A percentile compares a stretch with the other conserved stretches of the same genome.
These are phyloP conservation scores for Chloroceryle inda DNA, from an alignment of 2,797 vertebrate genomes.

Conservation along the genomic window DNA sequence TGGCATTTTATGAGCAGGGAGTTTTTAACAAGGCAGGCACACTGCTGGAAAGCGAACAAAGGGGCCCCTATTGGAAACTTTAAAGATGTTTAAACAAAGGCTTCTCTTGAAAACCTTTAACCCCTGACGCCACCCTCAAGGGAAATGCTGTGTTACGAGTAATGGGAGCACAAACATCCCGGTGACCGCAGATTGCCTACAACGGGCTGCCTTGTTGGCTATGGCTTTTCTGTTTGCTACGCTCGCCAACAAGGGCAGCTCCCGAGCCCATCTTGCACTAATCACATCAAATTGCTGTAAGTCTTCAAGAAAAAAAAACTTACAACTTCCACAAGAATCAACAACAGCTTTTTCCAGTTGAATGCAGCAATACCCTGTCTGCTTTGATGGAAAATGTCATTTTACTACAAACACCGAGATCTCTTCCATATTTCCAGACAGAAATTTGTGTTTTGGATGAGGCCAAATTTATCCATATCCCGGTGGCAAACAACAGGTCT, in stretches of 20 bases:
- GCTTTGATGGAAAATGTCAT: neutral
- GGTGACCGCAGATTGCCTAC: neutral
- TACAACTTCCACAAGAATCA: slow-evolving; percentile 18
- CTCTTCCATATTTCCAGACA: neutral
- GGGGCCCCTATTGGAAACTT: slow-evolving; percentile 63
- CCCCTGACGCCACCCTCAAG: slow-evolving; percentile 61
- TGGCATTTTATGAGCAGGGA: slow-evolving; percentile 56
- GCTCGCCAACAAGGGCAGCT: neutral
- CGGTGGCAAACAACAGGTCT: neutral
- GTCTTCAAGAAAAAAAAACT: neutral
- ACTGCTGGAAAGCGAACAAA: slow-evolving; percentile 37
- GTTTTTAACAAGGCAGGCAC: slow-evolving; percentile 53
- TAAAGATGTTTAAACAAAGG: slow-evolving; percentile 63
- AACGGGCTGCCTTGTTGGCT: slow-evolving; percentile 23
- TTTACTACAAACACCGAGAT: neutral
- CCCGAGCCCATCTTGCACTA: neutral
- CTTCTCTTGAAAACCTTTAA: slow-evolving; percentile 74
- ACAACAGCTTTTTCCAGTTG: neutral
- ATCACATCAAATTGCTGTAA: neutral
- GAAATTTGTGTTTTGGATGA: neutral
- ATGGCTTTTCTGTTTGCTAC: neutral
- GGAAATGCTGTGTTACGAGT: slow-evolving; percentile 34
- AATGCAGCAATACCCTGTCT: neutral
- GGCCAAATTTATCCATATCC: neutral
- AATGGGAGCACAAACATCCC: slow-evolving; percentile 28